phyloP scores from a whole-genome alignment of 2,113 vertebrate species.

The Heliornis fulica region DNA sequence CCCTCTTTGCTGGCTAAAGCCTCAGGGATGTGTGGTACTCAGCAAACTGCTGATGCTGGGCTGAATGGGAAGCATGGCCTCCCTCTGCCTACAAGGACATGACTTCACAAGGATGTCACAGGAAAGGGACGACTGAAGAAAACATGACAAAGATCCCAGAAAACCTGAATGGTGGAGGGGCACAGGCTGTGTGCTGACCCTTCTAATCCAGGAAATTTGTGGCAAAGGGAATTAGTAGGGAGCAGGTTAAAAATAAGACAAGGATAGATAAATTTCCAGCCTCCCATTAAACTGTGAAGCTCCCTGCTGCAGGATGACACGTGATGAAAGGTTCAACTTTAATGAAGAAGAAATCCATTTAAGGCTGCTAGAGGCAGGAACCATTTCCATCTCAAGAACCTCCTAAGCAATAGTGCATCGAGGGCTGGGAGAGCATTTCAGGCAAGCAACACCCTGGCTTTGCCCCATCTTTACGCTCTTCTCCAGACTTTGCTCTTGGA shows the following conservation, averaged over 20 bases:
- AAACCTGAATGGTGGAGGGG: fast-evolving
- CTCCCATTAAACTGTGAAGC: neutral
- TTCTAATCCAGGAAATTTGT: neutral
- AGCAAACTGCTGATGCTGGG: neutral
- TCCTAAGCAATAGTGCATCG: neutral
- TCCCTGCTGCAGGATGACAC: neutral
- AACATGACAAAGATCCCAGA: neutral
- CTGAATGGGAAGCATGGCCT: neutral
- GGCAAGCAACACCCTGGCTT: neutral
- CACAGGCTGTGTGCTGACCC: neutral
- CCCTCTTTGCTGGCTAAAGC: neutral
- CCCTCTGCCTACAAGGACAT: neutral
- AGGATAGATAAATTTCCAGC: neutral
- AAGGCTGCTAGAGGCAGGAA: neutral
- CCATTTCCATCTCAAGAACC: neutral
- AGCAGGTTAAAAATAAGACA: neutral
- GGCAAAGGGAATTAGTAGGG: neutral
- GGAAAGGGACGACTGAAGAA: neutral
- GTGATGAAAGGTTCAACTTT: neutral
- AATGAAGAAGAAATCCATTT: neutral
- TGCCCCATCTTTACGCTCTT: neutral
- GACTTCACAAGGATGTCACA: neutral
- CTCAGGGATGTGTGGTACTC: neutral
- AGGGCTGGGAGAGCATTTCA: neutral
- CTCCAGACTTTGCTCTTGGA: neutral